These are phyloP conservation scores for Leistus spinibarbis DNA, from an alignment of 2,888 invertebrate genomes.

Conservation along the genomic window DNA sequence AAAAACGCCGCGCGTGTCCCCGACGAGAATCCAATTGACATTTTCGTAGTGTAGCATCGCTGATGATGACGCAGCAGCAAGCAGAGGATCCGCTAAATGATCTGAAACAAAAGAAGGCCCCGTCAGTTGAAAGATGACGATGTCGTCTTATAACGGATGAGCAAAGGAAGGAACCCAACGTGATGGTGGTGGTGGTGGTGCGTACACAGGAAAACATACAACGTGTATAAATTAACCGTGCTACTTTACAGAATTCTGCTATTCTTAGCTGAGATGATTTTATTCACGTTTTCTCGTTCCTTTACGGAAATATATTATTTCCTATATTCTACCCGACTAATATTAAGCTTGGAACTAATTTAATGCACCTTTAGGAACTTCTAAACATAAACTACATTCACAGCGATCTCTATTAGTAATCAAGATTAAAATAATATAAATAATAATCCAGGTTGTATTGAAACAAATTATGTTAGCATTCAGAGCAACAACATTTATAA, in stretches of 20 bases:
- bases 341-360: too few species aligned
- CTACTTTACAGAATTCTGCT: not conserved
- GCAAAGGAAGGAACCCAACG: slow-evolving; percentile 17
- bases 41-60: slow-evolving; percentile 5
- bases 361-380: too few species aligned
- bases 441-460: too few species aligned
- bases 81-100: not conserved
- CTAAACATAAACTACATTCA: too few species aligned
- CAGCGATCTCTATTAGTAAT: too few species aligned
- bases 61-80: not conserved
- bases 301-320: not conserved
- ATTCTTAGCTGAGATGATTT: slow-evolving; percentile 17
- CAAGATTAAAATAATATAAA: too few species aligned
- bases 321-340: not conserved
- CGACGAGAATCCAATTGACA: not conserved
- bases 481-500: too few species aligned
- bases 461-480: too few species aligned
- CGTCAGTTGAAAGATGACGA: not conserved
- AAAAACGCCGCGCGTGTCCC: not conserved
- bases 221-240: slow-evolving; percentile 32
- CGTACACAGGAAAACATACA: slow-evolving; percentile 14
- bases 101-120: slow-evolving; percentile 1
- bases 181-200: too few species aligned
- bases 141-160: slow-evolving; percentile 19
- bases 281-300: not conserved